Percentiles rank a stretch among this genome's conserved stretches.
These are phyloP conservation scores for Rotaria magnacalcarata DNA, from an alignment of 2,888 invertebrate species.

Conservation along the genomic window DNA sequence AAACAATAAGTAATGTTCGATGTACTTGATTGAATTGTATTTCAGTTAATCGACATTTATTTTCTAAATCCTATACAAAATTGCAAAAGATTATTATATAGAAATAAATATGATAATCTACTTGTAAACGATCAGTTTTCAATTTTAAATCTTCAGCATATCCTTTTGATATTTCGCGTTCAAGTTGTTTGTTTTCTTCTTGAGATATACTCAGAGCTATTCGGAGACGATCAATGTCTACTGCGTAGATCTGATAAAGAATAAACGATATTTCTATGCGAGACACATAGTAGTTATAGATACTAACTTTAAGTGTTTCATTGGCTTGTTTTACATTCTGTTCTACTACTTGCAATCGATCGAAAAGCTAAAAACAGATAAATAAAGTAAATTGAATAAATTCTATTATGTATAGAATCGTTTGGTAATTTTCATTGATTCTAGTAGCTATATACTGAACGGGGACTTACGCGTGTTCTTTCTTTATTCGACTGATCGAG, in stretches of 20 bases:
- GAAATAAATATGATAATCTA: background rate
- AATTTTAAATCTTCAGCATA: background rate
- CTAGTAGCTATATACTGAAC: no score
- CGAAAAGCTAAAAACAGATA: background rate
- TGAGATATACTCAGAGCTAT: background rate
- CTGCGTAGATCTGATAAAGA: background rate
- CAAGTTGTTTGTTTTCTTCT: background rate
- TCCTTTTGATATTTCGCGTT: background rate
- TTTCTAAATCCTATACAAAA: background rate
- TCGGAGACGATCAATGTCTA: background rate
- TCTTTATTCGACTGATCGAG: background rate
- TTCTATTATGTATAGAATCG: no score
- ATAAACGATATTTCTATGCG: background rate
- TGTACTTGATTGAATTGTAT: background rate
- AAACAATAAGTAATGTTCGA: background rate
- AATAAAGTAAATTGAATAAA: no score
- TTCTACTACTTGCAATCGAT: background rate
- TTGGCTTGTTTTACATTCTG: background rate
- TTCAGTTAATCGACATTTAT: background rate
- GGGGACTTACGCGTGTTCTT: background rate
- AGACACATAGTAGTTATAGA: background rate
- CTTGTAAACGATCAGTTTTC: slow-evolving; percentile 9
- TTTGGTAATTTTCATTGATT: no score
- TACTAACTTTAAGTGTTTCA: background rate
- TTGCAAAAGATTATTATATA: no score